Evolutionary conservation across 2,797 vertebrate species (phyloP), one percentile per base, ranked within the genome.

Genomic region (Enteromius unitaeniatus): DNA sequence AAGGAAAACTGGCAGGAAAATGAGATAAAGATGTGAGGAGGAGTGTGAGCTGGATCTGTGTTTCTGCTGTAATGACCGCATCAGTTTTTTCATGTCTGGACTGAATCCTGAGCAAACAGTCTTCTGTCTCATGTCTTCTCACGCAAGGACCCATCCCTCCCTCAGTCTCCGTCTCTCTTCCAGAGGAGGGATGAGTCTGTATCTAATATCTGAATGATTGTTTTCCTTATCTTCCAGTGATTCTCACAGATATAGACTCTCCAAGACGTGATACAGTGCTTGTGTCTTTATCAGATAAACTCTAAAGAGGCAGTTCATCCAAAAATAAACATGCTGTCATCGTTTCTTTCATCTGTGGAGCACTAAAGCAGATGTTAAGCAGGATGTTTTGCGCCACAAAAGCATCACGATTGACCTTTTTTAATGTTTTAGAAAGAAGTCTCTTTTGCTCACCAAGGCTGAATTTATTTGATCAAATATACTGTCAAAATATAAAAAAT

Each of bases 11-110:
- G 83, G 82, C 78, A 89, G 78, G 78, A 49, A 88, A 90, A 88
- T 49, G 80, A 87, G 89, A 81, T 86, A 89, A 88, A 88, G 85
- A 90, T 86, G 89, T 85, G 68, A 64, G 60, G 70, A 83, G 84
- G 85, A 90, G 89, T 88, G 89, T 91, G 87, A 85, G 78, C 77
- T 53, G 6, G n/a, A 49, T 15, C 14, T 64, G 65, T 53, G 77
- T 62, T 49, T 31, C 17, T 40, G 79, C 53, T 64, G 67, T 69
- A 37, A 69, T 51, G 15, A 86, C 31, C 58, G 4, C 55, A 21
- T 51, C 23, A 13, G 21, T 60, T 67, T 76, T 26, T 67, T 31
- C 55, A 19, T 0, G 37, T n/a, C 70, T 51, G 26, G 47, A 37
- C 73, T 26, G 17, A 13, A 65, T 42, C 60, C 62, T 69, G 81